phyloP scores from a whole-genome alignment of 2,113 vertebrate genomes.

The Channa maculata region DNA sequence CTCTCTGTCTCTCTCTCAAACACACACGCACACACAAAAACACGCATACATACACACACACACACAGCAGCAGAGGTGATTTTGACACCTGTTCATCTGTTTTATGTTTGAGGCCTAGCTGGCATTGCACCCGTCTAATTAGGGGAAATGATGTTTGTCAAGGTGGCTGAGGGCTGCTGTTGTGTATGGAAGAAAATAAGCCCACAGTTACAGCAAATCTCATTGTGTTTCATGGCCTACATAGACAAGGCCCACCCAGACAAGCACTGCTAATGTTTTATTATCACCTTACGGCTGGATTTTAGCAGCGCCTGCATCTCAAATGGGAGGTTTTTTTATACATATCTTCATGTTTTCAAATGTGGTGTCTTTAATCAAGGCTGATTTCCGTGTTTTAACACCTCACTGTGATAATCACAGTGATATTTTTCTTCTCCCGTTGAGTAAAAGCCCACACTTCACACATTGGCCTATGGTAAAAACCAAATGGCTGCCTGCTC shows the following conservation, averaged over 20 bases:
- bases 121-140: slow-evolving; percentile 64
- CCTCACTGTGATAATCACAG: not conserved
- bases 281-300: slow-evolving; percentile 18
- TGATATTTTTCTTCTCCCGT: slow-evolving; percentile 28
- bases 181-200: slow-evolving; percentile 23
- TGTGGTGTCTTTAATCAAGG: not conserved
- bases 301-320: slow-evolving; percentile 12
- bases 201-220: slow-evolving; percentile 47
- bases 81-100: slow-evolving; percentile 80
- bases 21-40: slow-evolving; percentile 17
- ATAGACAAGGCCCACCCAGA: slow-evolving; percentile 74
- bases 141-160: slow-evolving; percentile 63
- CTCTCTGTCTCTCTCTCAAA: not conserved
- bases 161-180: slow-evolving; percentile 60
- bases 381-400: slow-evolving; percentile 6
- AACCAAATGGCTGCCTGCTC: slow-evolving; percentile 63
- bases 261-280: slow-evolving; percentile 43
- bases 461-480: slow-evolving; percentile 34
- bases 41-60: not conserved
- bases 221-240: slow-evolving; percentile 69
- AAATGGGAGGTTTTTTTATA: not conserved
- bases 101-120: slow-evolving; percentile 66
- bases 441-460: slow-evolving; percentile 39
- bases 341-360: slow-evolving; percentile 4
- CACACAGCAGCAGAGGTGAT: slow-evolving; percentile 60